These are phyloP conservation scores for Philhelius pedissequus DNA, from an alignment of 2,888 invertebrate species.

Conservation along the genomic window DNA sequence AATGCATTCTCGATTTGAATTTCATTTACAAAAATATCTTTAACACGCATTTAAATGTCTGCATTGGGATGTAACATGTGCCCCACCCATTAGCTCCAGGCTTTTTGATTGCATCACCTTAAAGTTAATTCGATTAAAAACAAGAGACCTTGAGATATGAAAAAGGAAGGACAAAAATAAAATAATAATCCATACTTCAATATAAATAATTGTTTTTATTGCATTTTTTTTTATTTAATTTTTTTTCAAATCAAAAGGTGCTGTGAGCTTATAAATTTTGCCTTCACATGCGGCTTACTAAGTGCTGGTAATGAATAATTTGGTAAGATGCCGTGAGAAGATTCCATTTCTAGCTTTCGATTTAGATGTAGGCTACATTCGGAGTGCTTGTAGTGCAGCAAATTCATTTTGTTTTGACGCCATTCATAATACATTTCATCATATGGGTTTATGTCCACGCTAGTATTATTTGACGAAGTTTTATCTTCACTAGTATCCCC, in stretches of 20 bases:
- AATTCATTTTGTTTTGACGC: slow-evolving; percentile 54
- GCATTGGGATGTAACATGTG: no score
- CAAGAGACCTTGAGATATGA: no score
- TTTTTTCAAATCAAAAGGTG: slow-evolving; percentile 15
- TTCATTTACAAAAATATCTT: no score
- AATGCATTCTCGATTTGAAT: no score
- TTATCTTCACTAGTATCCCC: not conserved
- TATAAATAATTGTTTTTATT: no score
- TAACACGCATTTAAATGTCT: no score
- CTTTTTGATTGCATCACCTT: no score
- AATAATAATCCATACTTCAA: no score
- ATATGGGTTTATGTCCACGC: slow-evolving; percentile 8
- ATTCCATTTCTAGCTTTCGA: slow-evolving; percentile 20
- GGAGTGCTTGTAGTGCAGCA: slow-evolving; percentile 31
- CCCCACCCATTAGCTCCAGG: no score
- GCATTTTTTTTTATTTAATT: not conserved
- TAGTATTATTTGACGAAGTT: not conserved
- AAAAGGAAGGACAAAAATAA: no score
- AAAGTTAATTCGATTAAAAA: no score
- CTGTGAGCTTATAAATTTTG: slow-evolving; percentile 22
- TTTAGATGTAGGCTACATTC: slow-evolving; percentile 27
- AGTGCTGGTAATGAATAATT: slow-evolving; percentile 4
- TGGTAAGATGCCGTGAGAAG: slow-evolving; percentile 1
- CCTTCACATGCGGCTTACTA: not conserved
- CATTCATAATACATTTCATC: slow-evolving; percentile 58